Percentiles rank a stretch among this genome's conserved stretches.
Conservation (phyloP, 2,888 invertebrate species). For the Podotricha telesiphe region DNA sequence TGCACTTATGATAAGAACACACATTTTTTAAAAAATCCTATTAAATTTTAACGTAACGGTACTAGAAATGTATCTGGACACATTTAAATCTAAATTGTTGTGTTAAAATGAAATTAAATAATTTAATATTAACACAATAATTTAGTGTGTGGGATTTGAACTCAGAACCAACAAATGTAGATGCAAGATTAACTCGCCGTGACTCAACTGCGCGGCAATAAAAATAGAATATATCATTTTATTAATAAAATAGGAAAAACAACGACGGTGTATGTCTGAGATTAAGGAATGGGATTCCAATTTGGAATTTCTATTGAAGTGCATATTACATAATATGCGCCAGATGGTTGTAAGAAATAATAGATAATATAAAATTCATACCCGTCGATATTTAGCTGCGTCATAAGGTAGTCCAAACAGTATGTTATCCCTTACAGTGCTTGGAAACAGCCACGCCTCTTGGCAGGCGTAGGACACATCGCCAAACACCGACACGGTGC, state of each 20-base stretch:
- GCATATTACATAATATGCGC: background rate
- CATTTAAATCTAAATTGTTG: no score
- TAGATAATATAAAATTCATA: constrained; percentile 51
- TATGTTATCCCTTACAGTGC: constrained; percentile 92
- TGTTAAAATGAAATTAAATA: no score
- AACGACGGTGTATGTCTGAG: background rate
- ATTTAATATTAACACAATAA: background rate
- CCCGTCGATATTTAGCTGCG: constrained; percentile 81
- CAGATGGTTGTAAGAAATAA: constrained; percentile 14
- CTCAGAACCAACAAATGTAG: background rate
- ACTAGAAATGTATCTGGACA: no score
- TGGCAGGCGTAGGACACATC: constrained; percentile 90
- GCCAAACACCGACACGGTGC: constrained; percentile 86
- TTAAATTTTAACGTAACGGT: no score
- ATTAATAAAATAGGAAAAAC: background rate
- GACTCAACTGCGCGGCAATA: background rate
- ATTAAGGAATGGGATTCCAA: constrained; percentile 2
- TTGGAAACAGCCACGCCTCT: constrained; percentile 93
- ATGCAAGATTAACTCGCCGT: background rate
- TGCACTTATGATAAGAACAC: no score
- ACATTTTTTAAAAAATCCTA: no score
- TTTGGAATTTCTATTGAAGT: background rate
- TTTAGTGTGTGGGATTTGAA: background rate
- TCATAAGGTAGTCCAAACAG: constrained; percentile 89
- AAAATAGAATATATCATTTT: background rate